phyloP scores from a whole-genome alignment of 2,113 vertebrate genomes.

The Eulemur macaco region DNA sequence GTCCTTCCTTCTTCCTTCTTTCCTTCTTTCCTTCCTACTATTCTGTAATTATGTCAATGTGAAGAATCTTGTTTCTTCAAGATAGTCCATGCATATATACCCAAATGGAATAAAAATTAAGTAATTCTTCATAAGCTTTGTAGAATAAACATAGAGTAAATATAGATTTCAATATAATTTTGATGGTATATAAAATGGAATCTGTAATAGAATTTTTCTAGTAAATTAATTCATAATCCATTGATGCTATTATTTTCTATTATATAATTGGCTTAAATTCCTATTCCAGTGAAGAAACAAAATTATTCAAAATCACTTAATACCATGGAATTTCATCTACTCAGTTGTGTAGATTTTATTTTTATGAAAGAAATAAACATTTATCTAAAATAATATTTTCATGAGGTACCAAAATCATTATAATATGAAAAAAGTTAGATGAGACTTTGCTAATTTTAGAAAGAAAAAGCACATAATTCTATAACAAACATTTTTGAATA shows the following conservation, averaged over 20 bases:
- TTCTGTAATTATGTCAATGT: not conserved
- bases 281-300: not conserved
- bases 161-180: slow-evolving; percentile 34
- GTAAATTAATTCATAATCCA: slow-evolving; percentile 56
- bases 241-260: slow-evolving; percentile 3
- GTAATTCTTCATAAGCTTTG: not conserved
- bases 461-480: not conserved
- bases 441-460: not conserved
- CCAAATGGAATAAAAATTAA: not conserved
- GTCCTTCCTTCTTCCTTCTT: not conserved
- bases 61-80: not conserved
- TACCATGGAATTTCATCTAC: not conserved
- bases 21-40: not conserved
- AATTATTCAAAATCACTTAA: slow-evolving; percentile 45
- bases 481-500: not conserved
- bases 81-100: not conserved
- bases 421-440: not conserved
- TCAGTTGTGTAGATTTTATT: not conserved
- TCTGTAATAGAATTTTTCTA: slow-evolving; percentile 27
- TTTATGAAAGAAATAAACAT: not conserved
- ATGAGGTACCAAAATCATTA: not conserved
- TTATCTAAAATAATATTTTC: slow-evolving; percentile 18
- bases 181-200: slow-evolving; percentile 46
- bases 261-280: slow-evolving; percentile 48
- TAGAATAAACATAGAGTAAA: not conserved